Evolutionary conservation across 2,113 vertebrate genomes (phyloP), one percentile per base, ranked within the genome.

Genomic region (Pachypanchax playfairii): DNA sequence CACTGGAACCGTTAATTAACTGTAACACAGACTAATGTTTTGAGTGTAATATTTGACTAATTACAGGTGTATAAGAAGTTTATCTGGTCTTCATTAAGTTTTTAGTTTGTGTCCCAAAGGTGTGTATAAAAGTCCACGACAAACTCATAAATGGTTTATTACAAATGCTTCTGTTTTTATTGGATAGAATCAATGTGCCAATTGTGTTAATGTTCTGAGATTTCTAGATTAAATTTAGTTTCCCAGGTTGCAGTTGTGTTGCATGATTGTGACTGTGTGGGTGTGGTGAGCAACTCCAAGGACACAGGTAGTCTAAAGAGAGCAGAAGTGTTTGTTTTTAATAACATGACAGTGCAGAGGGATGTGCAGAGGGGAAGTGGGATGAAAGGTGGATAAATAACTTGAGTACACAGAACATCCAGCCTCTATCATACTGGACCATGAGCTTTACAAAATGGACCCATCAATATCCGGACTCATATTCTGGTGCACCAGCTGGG

Each of bases 291-390:
- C 46, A 36, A 53, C 47, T 39, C 60, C 18, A 47, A 70, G 51
- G 79, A 69, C 82, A 41, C 15, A 2, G 43, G 17, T 42, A 22
- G 48, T 77, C 75, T 39, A 35, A 77, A 72, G 70, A 79, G 65
- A 70, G 73, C 43, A 67, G 67, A 60, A 61, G 48, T 88, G 84
- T 88, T 88, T 83, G 88, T 83, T 85, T 87, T 89, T 85, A 89
- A 89, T 89, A 89, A 88, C 68, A 42, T 61, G 44, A 36, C 74
- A 58, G 55, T 72, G 65, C 60, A 62, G 50, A 77, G 82, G 73
- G 76, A 62, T 68, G 73, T 58, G 36, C 46, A 35, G 59, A 68
- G 47, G 58, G 62, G 56, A 21, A 11, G 44, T 46, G 25, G 54
- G 48, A 69, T 67, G 68, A 77, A 61, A 48, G 73, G 29, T 49